Evolutionary conservation across 1,140 invertebrate genomes (phyloP), one percentile per base, ranked within the genome.

Genomic region (Hormaphis cornu): DNA sequence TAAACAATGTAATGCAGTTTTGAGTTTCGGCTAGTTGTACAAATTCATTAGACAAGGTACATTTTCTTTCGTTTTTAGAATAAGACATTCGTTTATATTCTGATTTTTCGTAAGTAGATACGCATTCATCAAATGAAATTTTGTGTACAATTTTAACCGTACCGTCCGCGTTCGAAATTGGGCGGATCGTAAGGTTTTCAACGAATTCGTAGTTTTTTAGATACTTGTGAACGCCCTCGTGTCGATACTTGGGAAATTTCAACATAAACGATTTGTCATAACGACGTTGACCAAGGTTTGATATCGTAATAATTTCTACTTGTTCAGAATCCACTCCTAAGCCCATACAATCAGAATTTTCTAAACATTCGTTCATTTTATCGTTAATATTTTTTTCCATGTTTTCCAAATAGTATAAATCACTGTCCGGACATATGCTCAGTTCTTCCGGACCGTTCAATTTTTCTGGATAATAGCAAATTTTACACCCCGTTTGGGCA

Each of bases 1-100:
- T 63, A 33, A 63, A 71, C 9, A 44, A 26, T 1, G 70, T 71
- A 1, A 71, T 18, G n/a, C 30, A 30, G 14, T 44, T 44, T 44
- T 44, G 4, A 18, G 12, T 44, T 44, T 44, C 42, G 3, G 16
- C 16, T 14, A 44, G 18, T n/a, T 18, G 3, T 44, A 44, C 42
- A 14, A 44, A 14, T 14, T 44, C 42, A 18, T 5, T 8, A 3
- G 42, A 44, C 14, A 44, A 14, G 16, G 16, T 14, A 18, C 42
- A 44, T 44, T 44, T 18, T 18, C 16, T 44, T 44, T 44, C 18
- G 5, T 44, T 14, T 44, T 18, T 44, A 7, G 14, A 7, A 14
- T 44, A 44, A 8, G 42, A 44, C 42, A 44, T 44, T n/a, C 42
- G 42, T n/a, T 44, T 44, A 44, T 44, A 44, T 4, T 14, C 16